Conservation (phyloP, 1,140 invertebrate species). For the Aphaenogaster floridana region DNA sequence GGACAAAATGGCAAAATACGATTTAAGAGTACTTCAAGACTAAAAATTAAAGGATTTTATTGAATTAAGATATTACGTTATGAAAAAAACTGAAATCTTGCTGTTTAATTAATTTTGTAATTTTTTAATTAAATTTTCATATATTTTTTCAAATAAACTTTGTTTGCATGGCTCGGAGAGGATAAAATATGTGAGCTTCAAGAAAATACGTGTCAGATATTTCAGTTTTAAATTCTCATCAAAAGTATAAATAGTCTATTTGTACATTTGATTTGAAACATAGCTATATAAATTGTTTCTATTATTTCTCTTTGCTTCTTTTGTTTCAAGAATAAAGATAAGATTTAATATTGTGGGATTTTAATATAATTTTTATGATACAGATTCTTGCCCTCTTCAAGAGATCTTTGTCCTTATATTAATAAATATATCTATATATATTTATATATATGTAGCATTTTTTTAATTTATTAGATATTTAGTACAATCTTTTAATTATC, state of each 20-base stretch:
- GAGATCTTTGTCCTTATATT: neutral
- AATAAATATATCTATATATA: neutral
- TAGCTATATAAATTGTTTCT: neutral
- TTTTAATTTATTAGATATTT: constrained; percentile 11
- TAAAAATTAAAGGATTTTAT: neutral
- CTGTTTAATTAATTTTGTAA: neutral
- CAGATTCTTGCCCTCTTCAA: neutral
- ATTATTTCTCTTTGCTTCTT: neutral
- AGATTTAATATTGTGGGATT: neutral
- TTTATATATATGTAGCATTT: neutral
- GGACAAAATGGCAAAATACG: neutral
- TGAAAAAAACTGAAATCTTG: neutral
- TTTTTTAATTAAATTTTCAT: neutral
- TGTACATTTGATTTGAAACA: neutral
- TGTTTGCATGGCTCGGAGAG: neutral
- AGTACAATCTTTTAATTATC: neutral
- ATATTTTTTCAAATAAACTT: neutral
- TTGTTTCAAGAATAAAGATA: neutral
- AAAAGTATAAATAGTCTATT: constrained; percentile 15
- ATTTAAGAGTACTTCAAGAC: neutral
- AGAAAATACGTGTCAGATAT: neutral
- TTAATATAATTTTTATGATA: neutral
- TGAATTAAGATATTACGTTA: neutral
- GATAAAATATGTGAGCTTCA: neutral
- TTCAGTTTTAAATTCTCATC: constrained; percentile 7